A percentile compares a stretch with the other conserved stretches of the same genome.
Evolutionary conservation across 1,140 invertebrate genomes (phyloP).

Genomic region (Saccostrea echinata): DNA sequence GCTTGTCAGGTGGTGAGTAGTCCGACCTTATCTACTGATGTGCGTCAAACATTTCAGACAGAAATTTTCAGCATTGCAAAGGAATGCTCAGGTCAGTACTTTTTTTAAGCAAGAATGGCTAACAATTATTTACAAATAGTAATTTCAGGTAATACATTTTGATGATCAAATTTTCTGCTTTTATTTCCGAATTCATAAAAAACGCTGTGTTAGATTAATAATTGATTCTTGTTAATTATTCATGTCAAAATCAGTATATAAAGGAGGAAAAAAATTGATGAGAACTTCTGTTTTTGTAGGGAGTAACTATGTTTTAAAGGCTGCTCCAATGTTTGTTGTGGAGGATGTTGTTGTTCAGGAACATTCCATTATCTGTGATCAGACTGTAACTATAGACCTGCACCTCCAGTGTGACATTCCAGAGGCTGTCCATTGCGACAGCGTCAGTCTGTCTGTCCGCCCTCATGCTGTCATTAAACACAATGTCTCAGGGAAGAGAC

Average conservation of each 20-base stretch:
- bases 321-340: constrained; percentile 59
- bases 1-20: constrained; percentile 88
- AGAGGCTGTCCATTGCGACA: constrained; percentile 63
- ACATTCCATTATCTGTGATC: constrained; percentile 81
- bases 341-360: constrained; percentile 29
- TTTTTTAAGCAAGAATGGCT: too few relatives aligned
- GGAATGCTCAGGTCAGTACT: not conserved
- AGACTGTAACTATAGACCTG: constrained; percentile 83
- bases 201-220: too few relatives aligned
- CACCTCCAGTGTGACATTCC: constrained; percentile 83
- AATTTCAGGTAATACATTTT: not conserved
- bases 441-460: constrained; percentile 61
- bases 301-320: constrained; percentile 53
- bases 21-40: constrained; percentile 83
- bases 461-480: constrained; percentile 43
- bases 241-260: too few relatives aligned
- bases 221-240: too few relatives aligned
- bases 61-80: constrained; percentile 72
- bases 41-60: constrained; percentile 79
- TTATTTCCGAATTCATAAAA: not conserved
- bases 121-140: too few relatives aligned
- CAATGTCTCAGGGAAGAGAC: constrained; percentile 47
- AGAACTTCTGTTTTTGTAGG: constrained; percentile 47
- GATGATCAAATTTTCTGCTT: not conserved
- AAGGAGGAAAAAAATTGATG: too few relatives aligned